Conservation (phyloP, 2,113 vertebrate species). For the Panthera uncia region DNA sequence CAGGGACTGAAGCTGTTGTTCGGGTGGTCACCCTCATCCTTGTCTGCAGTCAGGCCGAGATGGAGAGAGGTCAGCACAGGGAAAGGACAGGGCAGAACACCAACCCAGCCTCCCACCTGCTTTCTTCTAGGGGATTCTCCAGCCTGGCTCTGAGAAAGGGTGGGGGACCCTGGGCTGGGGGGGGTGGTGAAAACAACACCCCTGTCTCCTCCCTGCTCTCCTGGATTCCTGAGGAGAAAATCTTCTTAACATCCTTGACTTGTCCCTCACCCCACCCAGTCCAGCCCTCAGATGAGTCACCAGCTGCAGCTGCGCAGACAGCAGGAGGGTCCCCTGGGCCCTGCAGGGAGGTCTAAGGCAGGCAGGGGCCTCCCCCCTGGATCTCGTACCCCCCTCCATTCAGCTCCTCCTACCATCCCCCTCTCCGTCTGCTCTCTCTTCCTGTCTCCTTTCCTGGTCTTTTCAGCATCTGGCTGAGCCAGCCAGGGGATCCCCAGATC, state of each 20-base stretch:
- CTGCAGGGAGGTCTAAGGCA: slow-evolving; percentile 68
- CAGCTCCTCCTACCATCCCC: neutral
- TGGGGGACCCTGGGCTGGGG: fast-evolving
- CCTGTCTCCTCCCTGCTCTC: neutral
- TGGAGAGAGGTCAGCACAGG: neutral
- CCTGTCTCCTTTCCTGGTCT: slow-evolving; percentile 47
- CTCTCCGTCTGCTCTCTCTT: slow-evolving; percentile 17
- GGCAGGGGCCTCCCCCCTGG: neutral
- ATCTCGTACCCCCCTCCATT: neutral
- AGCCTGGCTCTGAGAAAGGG: neutral
- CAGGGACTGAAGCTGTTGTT: slow-evolving; percentile 95
- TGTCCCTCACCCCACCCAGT: slow-evolving; percentile 54
- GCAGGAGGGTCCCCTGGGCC: slow-evolving; percentile 60
- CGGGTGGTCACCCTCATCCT: slow-evolving; percentile 91
- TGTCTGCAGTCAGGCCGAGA: slow-evolving; percentile 78
- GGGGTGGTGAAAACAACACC: neutral
- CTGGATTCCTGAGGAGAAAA: slow-evolving; percentile 10
- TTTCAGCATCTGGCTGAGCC: slow-evolving; percentile 9
- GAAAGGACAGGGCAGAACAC: neutral
- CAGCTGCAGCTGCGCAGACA: slow-evolving; percentile 51
- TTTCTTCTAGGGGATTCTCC: neutral
- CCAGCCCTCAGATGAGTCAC: slow-evolving; percentile 65
- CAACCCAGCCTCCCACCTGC: neutral
- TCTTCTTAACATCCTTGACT: slow-evolving; percentile 46
- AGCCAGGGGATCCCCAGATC: neutral